phyloP scores from a whole-genome alignment of 2,888 invertebrate genomes.

The Slavum lentiscoides region DNA sequence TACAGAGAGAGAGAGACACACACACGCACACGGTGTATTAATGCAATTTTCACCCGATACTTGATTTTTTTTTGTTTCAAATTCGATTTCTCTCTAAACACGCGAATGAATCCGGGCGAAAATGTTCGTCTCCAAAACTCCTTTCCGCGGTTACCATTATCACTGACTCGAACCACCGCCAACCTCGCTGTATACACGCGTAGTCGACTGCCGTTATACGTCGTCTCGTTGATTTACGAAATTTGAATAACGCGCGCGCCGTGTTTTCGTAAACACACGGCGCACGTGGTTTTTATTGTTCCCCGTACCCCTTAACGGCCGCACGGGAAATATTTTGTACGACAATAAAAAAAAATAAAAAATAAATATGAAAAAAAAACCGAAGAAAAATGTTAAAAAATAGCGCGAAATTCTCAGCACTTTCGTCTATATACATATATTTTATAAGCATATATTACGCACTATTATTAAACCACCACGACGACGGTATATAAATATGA shows the following conservation, averaged over 20 bases:
- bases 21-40: too few relatives aligned
- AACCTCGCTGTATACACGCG: conserved; percentile 38
- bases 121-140: too few relatives aligned
- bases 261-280: background rate
- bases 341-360: background rate
- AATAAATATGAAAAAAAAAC: background rate
- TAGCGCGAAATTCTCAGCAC: background rate
- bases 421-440: too few relatives aligned
- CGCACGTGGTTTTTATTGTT: conserved; percentile 4
- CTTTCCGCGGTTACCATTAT: background rate
- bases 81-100: too few relatives aligned
- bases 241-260: background rate
- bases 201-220: background rate
- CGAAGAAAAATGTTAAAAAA: background rate
- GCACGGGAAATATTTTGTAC: background rate
- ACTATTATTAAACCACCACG: too few relatives aligned
- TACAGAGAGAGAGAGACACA: too few relatives aligned
- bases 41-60: too few relatives aligned
- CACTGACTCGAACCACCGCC: background rate
- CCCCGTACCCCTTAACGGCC: background rate
- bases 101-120: too few relatives aligned
- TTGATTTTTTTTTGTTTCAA: too few relatives aligned
- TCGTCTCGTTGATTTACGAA: background rate
- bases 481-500: too few relatives aligned
- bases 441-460: too few relatives aligned